These are phyloP conservation scores for Cotesia vestalis DNA, from an alignment of 1,140 invertebrate species.

Conservation along the genomic window DNA sequence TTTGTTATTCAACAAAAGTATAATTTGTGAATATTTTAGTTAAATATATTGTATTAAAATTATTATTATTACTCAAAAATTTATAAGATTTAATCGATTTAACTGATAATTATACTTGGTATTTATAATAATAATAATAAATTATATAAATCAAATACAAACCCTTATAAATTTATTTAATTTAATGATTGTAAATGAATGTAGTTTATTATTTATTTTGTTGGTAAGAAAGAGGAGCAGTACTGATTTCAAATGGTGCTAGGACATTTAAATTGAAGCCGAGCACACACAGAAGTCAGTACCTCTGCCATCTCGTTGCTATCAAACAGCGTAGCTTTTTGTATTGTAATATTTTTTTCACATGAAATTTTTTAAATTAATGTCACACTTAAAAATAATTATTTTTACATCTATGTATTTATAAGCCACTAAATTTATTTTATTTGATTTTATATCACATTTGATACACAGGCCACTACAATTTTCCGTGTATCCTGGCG, in stretches of 20 bases:
- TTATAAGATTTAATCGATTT: slow-evolving; percentile 23
- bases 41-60: slow-evolving; percentile 1
- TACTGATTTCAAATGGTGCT: slow-evolving; percentile 69
- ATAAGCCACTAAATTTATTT: no score
- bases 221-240: slow-evolving; percentile 59
- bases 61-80: slow-evolving; percentile 18
- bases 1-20: slow-evolving; percentile 23
- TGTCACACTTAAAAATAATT: no score
- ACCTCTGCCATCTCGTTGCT: slow-evolving; percentile 58
- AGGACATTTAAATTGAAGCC: slow-evolving; percentile 59
- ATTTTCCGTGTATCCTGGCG: neutral
- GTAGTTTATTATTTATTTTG: slow-evolving; percentile 33
- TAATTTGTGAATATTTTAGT: slow-evolving; percentile 30
- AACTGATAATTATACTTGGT: slow-evolving; percentile 7
- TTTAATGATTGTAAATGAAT: neutral
- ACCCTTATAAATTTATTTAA: slow-evolving; percentile 24
- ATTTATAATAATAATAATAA: slow-evolving; percentile 11
- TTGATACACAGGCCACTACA: slow-evolving; percentile 1
- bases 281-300: slow-evolving; percentile 67
- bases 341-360: no score
- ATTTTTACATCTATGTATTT: no score
- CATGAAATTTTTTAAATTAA: no score
- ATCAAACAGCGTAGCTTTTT: no score
- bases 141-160: slow-evolving; percentile 35
- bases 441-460: no score